Conservation (phyloP, 1,140 invertebrate species). For the Ceratoteleas bidentatus region DNA sequence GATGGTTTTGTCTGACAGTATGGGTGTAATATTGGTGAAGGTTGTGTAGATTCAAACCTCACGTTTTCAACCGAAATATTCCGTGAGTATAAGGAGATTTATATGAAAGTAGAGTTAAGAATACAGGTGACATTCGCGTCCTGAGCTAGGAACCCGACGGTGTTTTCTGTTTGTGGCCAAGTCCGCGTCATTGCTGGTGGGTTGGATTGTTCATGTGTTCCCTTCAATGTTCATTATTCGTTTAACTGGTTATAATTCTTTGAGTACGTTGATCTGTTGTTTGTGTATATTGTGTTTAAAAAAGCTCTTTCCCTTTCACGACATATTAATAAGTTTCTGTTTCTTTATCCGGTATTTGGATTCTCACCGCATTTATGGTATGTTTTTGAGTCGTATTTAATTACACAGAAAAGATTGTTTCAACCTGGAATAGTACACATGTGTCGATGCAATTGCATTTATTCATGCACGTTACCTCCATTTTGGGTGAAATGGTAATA, state of each 20-base stretch:
- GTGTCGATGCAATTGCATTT: no score
- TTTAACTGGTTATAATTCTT: conserved; percentile 11
- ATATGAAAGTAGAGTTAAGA: no score
- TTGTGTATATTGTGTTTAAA: conserved; percentile 6
- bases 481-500: not conserved
- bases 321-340: not conserved
- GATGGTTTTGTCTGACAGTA: no score
- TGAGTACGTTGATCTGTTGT: conserved; percentile 15
- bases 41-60: conserved; percentile 31
- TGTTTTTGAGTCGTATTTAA: not conserved
- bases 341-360: not conserved
- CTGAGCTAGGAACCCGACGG: no score
- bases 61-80: conserved; percentile 8
- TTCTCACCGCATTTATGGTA: not conserved
- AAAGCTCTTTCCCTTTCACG: not conserved
- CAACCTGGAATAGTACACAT: no score
- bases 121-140: no score
- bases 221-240: conserved; percentile 18
- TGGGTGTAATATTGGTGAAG: conserved; percentile 33
- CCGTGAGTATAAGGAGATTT: conserved; percentile 24
- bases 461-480: no score
- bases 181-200: conserved; percentile 28
- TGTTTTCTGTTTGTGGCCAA: conserved; percentile 26
- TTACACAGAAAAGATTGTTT: not conserved
- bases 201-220: conserved; percentile 36